These are phyloP conservation scores for Lepidurus apus DNA, from an alignment of 1,140 invertebrate species.

Conservation along the genomic window DNA sequence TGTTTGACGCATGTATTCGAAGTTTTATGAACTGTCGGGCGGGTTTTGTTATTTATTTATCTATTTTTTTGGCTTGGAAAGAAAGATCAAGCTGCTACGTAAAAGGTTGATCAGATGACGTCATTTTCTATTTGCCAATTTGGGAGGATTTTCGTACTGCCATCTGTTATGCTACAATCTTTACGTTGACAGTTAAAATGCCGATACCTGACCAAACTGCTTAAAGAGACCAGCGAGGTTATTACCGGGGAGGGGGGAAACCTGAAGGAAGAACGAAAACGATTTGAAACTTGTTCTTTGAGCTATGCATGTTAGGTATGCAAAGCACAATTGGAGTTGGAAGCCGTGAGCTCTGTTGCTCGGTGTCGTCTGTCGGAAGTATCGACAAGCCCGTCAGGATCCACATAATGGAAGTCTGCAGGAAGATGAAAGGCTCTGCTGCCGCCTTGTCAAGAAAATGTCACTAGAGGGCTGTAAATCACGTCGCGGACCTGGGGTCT, in stretches of 20 bases:
- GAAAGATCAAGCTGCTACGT: too few species aligned
- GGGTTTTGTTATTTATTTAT: too few species aligned
- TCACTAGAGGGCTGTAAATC: constrained; percentile 8
- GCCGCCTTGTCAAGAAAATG: constrained; percentile 13
- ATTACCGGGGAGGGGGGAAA: neutral
- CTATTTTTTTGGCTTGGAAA: too few species aligned
- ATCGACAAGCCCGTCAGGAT: constrained; percentile 17
- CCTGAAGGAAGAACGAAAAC: neutral
- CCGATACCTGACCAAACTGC: neutral
- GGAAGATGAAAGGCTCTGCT: constrained; percentile 9
- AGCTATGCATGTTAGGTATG: neutral
- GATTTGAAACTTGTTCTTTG: neutral
- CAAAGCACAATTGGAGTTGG: neutral
- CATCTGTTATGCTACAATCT: neutral
- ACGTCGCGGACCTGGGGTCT: neutral
- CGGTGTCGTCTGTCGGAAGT: constrained; percentile 20
- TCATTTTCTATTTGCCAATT: neutral
- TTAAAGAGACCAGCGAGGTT: neutral
- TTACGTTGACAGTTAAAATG: neutral
- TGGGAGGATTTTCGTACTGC: neutral
- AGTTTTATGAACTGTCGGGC: too few species aligned
- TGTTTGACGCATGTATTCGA: too few species aligned
- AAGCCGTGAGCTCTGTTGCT: constrained; percentile 18
- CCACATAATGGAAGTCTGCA: neutral
- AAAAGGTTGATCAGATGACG: neutral